phyloP scores from a whole-genome alignment of 2,797 vertebrate genomes.

The Poeciliopsis infans region DNA sequence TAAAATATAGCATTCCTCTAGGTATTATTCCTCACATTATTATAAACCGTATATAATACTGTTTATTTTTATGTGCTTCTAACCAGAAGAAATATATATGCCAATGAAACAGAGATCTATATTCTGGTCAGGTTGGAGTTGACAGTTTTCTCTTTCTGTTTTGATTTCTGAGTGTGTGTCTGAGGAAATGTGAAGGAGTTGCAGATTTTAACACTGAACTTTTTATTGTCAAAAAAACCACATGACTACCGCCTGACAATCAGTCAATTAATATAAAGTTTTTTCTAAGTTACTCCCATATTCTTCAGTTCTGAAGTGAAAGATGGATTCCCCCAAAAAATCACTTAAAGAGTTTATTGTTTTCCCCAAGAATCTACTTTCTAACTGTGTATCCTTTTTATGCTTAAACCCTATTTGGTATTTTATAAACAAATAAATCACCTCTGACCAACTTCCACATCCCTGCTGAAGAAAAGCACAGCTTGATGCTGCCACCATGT shows the following conservation, averaged over 20 bases:
- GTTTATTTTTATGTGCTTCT: constrained; percentile 63
- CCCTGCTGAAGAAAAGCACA: not conserved
- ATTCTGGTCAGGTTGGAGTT: not conserved
- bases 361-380: not conserved
- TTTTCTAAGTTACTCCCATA: not conserved
- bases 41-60: constrained; percentile 62
- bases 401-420: not conserved
- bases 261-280: constrained; percentile 21
- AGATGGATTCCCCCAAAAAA: not conserved
- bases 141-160: not conserved
- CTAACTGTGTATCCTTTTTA: not conserved
- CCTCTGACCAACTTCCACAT: not conserved
- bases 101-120: constrained; percentile 53
- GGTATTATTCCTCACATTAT: constrained; percentile 53
- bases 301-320: not conserved
- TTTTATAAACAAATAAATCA: not conserved
- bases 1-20: constrained; percentile 56
- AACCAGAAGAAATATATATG: constrained; percentile 60
- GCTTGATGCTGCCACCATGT: not conserved
- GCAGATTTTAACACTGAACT: constrained; percentile 1
- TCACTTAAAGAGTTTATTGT: not conserved
- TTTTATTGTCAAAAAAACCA: constrained; percentile 12
- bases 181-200: constrained; percentile 24
- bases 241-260: constrained; percentile 54
- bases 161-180: constrained; percentile 17